Base-by-base conservation (phyloP, 2,113 vertebrate species). In the Vombatus ursinus region DNA sequence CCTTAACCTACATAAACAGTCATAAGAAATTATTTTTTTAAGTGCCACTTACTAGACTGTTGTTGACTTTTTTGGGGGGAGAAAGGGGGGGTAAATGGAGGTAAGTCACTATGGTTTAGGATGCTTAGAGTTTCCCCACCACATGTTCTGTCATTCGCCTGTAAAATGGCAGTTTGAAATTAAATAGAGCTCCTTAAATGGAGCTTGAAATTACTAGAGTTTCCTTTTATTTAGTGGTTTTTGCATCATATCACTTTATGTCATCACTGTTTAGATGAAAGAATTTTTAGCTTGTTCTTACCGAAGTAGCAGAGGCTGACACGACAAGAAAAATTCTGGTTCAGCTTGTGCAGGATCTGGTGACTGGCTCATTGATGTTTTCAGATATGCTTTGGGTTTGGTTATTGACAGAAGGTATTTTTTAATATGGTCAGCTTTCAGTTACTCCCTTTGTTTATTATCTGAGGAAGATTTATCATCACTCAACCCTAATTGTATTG, bases 121-220 rank as follows among this genome's bases (percentile, higher is more conserved):
- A 49, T 50, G 26, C 48, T 50, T 28, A 90, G 25, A 28, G 48
- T 90, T 14, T 50, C 9, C 22, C 49, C 10, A 11, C 5, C 25
- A 90, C 25, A 90, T 90, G 50, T 90, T 50, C 48, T 90, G 24
- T 48, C 10, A 48, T 90, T n/a, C 50, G 8, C 92, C 94, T 90
- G 28, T 89, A 97, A 84, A 44, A 84, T 84, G 37, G 68, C 16
- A 84, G n/a, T 19, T 44, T 84, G 6, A 84, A 44, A 84, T 84
- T 84, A 84, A 96, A 97, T 96, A 95, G 96, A 97, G 95, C 94
- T 47, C 95, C 54, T 61, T 97, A 97, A 96, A 97, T 97, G 96
- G 96, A 97, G 96, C 94, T 47, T 89, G 0, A 93, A 93, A 97
- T 92, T 52, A 84, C 48, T 48, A n/a, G 93, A 50, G 53, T 89